Conservation (phyloP, 2,113 vertebrate genomes). For the Oryzias woworae region DNA sequence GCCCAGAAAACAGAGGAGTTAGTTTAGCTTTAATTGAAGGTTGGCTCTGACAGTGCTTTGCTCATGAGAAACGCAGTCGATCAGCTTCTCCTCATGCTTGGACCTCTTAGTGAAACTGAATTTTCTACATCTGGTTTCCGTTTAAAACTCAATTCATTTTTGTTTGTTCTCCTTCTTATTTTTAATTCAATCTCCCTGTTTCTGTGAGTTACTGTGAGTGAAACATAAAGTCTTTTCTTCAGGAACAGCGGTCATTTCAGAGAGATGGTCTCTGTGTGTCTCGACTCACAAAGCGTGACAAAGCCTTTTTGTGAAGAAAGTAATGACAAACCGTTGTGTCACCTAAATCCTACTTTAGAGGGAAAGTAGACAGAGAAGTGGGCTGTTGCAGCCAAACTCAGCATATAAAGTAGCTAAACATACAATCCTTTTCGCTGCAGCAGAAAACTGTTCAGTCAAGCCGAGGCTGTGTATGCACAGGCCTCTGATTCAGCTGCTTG, state of each 20-base stretch:
- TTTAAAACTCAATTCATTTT: slow-evolving; percentile 25
- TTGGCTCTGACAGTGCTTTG: slow-evolving; percentile 21
- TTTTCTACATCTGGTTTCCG: slow-evolving; percentile 52
- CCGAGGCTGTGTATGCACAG: slow-evolving; percentile 7
- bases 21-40: slow-evolving; percentile 10
- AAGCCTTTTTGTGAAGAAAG: not conserved
- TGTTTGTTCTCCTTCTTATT: not conserved
- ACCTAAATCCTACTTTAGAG: slow-evolving; percentile 47
- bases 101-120: slow-evolving; percentile 25
- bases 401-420: slow-evolving; percentile 52
- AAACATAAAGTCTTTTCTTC: slow-evolving; percentile 1
- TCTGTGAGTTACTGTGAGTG: not conserved
- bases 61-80: slow-evolving; percentile 1
- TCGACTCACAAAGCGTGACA: too few species aligned
- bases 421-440: slow-evolving; percentile 37
- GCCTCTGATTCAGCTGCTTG: slow-evolving; percentile 35
- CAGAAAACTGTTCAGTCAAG: slow-evolving; percentile 24
- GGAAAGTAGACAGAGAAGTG: slow-evolving; percentile 2
- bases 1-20: slow-evolving; percentile 12
- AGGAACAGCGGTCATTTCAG: too few species aligned
- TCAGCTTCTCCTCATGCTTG: slow-evolving; percentile 22
- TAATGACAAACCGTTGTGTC: slow-evolving; percentile 24
- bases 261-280: not conserved
- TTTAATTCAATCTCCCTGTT: not conserved
- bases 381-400: slow-evolving; percentile 34